These are phyloP conservation scores for Macquaria australasica DNA, from an alignment of 2,113 vertebrate genomes.

Conservation along the genomic window DNA sequence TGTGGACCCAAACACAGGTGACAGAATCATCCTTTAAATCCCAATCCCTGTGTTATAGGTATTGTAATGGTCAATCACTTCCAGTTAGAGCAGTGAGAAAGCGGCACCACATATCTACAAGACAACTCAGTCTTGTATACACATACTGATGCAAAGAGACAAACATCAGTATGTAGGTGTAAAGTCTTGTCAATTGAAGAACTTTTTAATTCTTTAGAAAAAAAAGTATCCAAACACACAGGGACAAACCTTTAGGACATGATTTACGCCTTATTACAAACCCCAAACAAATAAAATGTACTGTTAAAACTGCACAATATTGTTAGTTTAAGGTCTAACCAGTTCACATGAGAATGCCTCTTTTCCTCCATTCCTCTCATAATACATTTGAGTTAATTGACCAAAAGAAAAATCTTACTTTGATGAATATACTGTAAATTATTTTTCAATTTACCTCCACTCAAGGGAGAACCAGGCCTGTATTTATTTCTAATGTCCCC, in stretches of 20 bases:
- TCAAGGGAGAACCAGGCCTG: background rate
- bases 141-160: background rate
- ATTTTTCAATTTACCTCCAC: no score
- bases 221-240: no score
- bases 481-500: no score
- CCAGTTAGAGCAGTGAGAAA: background rate
- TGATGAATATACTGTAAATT: background rate
- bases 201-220: background rate
- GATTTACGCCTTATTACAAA: background rate
- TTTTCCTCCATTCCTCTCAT: background rate
- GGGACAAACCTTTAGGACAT: background rate
- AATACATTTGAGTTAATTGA: no score
- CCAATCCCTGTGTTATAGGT: background rate
- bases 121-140: background rate
- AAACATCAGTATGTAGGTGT: no score
- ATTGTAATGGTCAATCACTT: background rate
- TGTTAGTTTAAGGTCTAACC: background rate
- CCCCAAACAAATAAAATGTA: background rate
- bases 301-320: background rate
- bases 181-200: no score
- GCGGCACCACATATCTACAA: no score
- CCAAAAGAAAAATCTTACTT: background rate
- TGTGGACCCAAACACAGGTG: slow-evolving; percentile 96
- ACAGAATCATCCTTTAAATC: background rate
- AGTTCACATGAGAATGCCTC: background rate